These are phyloP conservation scores for silkworm (Bombyx mori) DNA, from an alignment of 1,140 invertebrate genomes.

Conservation along the genomic window DNA sequence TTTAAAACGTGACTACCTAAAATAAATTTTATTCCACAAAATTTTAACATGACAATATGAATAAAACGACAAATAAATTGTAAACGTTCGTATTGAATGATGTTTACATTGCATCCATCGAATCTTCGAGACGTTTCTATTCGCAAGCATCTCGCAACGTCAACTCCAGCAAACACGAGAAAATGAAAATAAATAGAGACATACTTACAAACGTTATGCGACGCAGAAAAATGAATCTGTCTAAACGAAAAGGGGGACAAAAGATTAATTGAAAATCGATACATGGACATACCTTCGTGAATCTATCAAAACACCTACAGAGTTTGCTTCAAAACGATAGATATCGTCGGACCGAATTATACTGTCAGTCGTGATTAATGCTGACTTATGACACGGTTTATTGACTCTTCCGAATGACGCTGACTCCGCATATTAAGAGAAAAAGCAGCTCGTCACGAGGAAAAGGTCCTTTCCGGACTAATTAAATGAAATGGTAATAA, in stretches of 20 bases:
- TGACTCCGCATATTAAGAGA: slow-evolving; percentile 25
- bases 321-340: slow-evolving; percentile 36
- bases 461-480: slow-evolving; percentile 14
- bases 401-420: slow-evolving; percentile 26
- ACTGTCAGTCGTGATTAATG: slow-evolving; percentile 45
- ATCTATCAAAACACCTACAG: slow-evolving; percentile 56
- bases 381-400: slow-evolving; percentile 37
- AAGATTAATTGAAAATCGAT: slow-evolving; percentile 67
- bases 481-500: slow-evolving; percentile 14
- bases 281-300: slow-evolving; percentile 50
- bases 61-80: slow-evolving; percentile 25
- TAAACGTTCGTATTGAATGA: slow-evolving; percentile 22
- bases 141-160: too few species aligned
- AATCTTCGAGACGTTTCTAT: slow-evolving; percentile 17
- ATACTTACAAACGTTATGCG: slow-evolving; percentile 22
- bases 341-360: slow-evolving; percentile 30
- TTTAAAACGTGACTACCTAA: too few species aligned
- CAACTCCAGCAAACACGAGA: slow-evolving; percentile 25
- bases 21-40: too few species aligned
- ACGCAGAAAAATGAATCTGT: slow-evolving; percentile 37
- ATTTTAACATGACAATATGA: slow-evolving; percentile 6
- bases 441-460: slow-evolving; percentile 17
- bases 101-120: slow-evolving; percentile 15
- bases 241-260: slow-evolving; percentile 48
- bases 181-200: slow-evolving; percentile 38